Base-by-base conservation (phyloP, 2,113 vertebrate genomes). In the Rhabdornis inornatus region DNA sequence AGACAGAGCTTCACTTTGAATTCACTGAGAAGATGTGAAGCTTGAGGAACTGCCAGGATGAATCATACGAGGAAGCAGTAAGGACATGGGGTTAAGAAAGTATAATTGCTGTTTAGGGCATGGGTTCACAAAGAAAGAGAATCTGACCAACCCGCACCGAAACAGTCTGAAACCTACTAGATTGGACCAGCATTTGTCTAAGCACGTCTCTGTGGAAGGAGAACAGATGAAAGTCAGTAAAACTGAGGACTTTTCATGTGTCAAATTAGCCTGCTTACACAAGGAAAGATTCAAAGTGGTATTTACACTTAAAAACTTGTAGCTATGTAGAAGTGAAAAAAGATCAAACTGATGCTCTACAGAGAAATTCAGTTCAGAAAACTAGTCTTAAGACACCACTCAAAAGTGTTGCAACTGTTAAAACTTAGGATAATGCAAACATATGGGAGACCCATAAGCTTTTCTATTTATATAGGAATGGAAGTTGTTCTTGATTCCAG, bases 391-490 rank as follows among this genome's bases (percentile, higher is more conserved):
- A 94, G 77, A 21, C 19, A 66, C 31, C 45, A 40, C 33, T 66
- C 59, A 45, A 35, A 89, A 90, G 39, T 77, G 78, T n/a, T 85
- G 53, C 31, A 90, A 95, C 63, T 83, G 47, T 30, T 86, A 77
- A 88, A 91, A 86, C 39, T 90, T 37, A 52, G 55, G 45, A 74
- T 86, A 91, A 91, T n/a, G 30, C 47, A 95, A 90, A 83, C 95
- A 96, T 96, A 95, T 92, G 95, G 90, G 90, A 94, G 59, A 85
- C 47, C 68, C 95, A 93, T 93, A 96, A 77, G 85, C 11, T 31
- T 91, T 92, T 94, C 90, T 94, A 95, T 97, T 96, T 97, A 92
- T 95, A 83, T 7, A 80, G 50, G 42, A 74, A 66, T 74, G 84
- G 90, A 96, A 52, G 50, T 70, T 95, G 94, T 22, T 87, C 42